Conservation (phyloP, 2,797 vertebrate genomes). For the Crax fasciolata region DNA sequence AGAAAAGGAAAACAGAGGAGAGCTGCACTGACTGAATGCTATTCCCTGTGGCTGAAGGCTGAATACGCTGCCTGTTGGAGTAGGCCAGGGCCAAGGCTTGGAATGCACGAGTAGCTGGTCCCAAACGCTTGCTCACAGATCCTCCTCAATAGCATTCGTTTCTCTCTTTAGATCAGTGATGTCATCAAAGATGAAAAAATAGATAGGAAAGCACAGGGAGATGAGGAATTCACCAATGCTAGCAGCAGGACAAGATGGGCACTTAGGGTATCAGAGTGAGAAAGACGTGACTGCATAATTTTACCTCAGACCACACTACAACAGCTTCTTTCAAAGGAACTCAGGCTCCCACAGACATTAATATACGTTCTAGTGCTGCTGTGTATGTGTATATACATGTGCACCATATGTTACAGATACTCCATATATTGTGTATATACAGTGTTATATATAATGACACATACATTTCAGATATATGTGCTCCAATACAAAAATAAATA, state of each 20-base stretch:
- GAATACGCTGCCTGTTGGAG: neutral
- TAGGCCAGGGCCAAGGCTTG: neutral
- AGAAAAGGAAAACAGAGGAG: neutral
- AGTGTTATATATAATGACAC: neutral
- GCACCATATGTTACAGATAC: neutral
- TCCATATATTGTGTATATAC: neutral
- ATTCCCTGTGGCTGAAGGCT: neutral
- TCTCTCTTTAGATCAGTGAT: neutral
- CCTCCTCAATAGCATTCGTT: neutral
- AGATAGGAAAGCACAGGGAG: neutral
- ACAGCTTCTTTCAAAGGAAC: neutral
- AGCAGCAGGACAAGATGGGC: neutral
- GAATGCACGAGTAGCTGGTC: neutral
- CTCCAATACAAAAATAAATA: neutral
- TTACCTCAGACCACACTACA: neutral
- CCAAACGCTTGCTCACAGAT: neutral
- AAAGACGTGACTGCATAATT: neutral
- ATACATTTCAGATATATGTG: neutral
- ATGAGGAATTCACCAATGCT: neutral
- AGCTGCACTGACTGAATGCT: neutral
- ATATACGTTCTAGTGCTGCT: neutral
- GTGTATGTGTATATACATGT: neutral
- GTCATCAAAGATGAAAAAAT: neutral
- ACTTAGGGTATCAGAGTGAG: neutral
- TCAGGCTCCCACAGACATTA: neutral